phyloP scores from a whole-genome alignment of 2,888 invertebrate genomes.

The Megaustenia siamemsis region DNA sequence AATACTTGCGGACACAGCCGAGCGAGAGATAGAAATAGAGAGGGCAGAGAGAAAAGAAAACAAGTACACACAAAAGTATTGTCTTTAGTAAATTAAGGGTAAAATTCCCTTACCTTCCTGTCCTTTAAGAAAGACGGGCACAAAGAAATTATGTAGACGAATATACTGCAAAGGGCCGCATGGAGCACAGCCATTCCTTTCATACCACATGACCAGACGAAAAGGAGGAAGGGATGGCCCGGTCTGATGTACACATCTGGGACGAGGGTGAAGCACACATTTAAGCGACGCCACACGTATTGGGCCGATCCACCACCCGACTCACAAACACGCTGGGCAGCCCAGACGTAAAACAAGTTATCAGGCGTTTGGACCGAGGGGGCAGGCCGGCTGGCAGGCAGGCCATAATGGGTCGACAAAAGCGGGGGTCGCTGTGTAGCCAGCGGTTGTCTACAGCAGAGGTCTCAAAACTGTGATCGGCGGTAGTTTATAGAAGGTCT shows the following conservation, averaged over 20 bases:
- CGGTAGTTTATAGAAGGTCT: no score
- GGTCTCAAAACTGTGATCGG: no score
- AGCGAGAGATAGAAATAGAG: no score
- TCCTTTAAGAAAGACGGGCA: slow-evolving; percentile 5
- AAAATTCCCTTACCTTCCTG: slow-evolving; percentile 11
- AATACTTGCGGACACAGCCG: no score
- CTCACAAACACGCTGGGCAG: slow-evolving; percentile 7
- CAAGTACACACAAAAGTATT: neutral
- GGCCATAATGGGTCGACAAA: neutral
- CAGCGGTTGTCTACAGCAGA: neutral
- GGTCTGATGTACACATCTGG: neutral
- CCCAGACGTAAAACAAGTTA: neutral
- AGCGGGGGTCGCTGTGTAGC: neutral
- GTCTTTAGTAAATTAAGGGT: no score
- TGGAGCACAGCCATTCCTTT: neutral
- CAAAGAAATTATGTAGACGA: slow-evolving; percentile 8
- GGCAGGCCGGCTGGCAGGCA: neutral
- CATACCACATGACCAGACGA: slow-evolving; percentile 25
- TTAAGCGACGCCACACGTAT: neutral
- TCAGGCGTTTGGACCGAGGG: neutral
- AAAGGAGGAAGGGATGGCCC: neutral
- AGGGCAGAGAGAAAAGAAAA: no score
- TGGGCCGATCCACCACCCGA: neutral
- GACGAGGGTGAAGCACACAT: slow-evolving; percentile 13
- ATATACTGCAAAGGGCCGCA: neutral